Conservation (phyloP, 2,113 vertebrate species). For the Seriola rivoliana region DNA sequence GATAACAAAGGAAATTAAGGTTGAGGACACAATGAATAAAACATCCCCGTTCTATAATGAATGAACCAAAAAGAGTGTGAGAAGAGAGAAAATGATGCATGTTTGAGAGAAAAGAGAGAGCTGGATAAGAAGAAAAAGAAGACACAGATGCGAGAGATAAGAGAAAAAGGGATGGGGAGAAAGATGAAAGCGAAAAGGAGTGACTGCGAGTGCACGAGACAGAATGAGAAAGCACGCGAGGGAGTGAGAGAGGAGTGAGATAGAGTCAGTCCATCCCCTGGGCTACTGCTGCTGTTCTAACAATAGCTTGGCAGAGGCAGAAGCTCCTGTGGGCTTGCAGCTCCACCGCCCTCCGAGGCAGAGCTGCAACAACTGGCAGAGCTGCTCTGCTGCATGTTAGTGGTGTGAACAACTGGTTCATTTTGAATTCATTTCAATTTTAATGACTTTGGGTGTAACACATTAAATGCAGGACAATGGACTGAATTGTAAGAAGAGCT, state of each 20-base stretch:
- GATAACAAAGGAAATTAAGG: conserved; percentile 67
- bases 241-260: conserved; percentile 46
- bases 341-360: conserved; percentile 58
- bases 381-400: conserved; percentile 47
- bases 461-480: conserved; percentile 41
- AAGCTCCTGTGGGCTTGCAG: conserved; percentile 73
- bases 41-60: conserved; percentile 71
- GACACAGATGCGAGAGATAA: conserved; percentile 29
- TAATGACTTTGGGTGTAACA: conserved; percentile 42
- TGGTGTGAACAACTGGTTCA: conserved; percentile 39
- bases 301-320: conserved; percentile 76
- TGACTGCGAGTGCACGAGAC: conserved; percentile 24
- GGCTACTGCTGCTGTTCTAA: conserved; percentile 76
- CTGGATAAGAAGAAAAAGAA: background rate
- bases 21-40: conserved; percentile 75
- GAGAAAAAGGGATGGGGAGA: conserved; percentile 29
- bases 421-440: conserved; percentile 60
- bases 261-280: conserved; percentile 69
- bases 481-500: conserved; percentile 25
- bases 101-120: conserved; percentile 37
- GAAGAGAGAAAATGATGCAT: conserved; percentile 27
- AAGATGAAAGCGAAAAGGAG: conserved; percentile 55
- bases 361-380: conserved; percentile 67
- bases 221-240: conserved; percentile 45
- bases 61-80: conserved; percentile 48